Evolutionary conservation across 2,113 vertebrate genomes (phyloP), one percentile per base, ranked within the genome.

Genomic region (Microtus ochrogaster): DNA sequence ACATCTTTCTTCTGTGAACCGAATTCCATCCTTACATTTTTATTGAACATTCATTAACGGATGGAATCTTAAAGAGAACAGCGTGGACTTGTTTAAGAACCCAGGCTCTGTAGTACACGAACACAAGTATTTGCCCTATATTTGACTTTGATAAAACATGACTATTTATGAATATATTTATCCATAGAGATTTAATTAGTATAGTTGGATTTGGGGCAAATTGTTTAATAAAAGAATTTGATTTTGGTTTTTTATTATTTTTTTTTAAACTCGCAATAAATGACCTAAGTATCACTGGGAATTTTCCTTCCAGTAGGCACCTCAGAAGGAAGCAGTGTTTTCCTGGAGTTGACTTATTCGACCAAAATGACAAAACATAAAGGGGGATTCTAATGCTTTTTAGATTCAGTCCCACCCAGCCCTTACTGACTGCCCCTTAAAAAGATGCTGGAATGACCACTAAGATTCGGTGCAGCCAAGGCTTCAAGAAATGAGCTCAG

Each of bases 41-140:
- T 95, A 86, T 95, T 98, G 97, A 98, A 94, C 85, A 96, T 55
- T 97, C 91, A 24, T 90, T 98, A 81, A 96, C 93, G 95, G 66
- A 92, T 92, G 17, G 85, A 92, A 95, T 90, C 97, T 97, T 89
- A 77, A 90, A 86, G 76, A 97, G 82, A 82, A 92, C 30, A 92
- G 94, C 47, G 74, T 44, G 49, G 73, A 58, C 94, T 95, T 91
- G 65, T 91, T 97, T 10, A 91, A 95, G 90, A 88, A 91, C 79
- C 78, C 79, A 78, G 65, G 61, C 24, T 66, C 74, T 63, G 22
- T 39, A 96, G 86, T 96, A 55, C 94, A 91, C 39, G 65, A 96
- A 95, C 82, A 89, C 84, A 95, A 96, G 87, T 55, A 72, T 95
- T 96, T 95, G 76, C 73, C 96, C 97, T 89, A 28, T 55, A 86